These are phyloP conservation scores for Cyanoderma ruficeps DNA, from an alignment of 2,113 vertebrate genomes.

Conservation along the genomic window DNA sequence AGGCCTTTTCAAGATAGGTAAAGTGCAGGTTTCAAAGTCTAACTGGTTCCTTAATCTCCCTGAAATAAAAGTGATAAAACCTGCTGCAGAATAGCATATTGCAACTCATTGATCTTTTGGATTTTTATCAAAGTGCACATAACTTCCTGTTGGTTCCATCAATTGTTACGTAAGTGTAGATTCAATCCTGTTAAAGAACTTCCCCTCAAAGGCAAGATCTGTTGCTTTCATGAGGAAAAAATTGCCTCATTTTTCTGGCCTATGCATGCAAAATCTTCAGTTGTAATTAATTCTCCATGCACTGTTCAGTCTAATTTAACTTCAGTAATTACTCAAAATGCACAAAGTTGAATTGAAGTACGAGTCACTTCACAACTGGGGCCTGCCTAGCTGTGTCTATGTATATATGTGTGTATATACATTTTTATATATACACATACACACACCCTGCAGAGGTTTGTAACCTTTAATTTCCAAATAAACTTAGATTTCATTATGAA, in stretches of 20 bases:
- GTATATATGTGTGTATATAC: background rate
- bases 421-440: accelerated
- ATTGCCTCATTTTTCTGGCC: background rate
- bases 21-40: conserved; percentile 18
- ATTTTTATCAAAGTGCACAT: background rate
- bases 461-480: background rate
- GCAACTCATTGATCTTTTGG: background rate
- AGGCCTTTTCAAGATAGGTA: background rate
- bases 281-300: background rate
- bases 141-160: background rate
- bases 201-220: background rate
- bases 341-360: background rate
- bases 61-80: conserved; percentile 8
- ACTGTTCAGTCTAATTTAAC: background rate
- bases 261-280: background rate
- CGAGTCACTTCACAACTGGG: background rate
- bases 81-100: background rate
- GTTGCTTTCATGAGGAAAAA: background rate
- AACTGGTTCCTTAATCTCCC: background rate
- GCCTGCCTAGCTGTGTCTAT: background rate
- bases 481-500: background rate
- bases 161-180: background rate
- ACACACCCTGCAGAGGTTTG: background rate
- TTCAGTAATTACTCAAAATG: background rate
- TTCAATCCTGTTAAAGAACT: background rate